Base-by-base conservation (phyloP, 2,888 invertebrate species). In the Erebia epiphron region DNA sequence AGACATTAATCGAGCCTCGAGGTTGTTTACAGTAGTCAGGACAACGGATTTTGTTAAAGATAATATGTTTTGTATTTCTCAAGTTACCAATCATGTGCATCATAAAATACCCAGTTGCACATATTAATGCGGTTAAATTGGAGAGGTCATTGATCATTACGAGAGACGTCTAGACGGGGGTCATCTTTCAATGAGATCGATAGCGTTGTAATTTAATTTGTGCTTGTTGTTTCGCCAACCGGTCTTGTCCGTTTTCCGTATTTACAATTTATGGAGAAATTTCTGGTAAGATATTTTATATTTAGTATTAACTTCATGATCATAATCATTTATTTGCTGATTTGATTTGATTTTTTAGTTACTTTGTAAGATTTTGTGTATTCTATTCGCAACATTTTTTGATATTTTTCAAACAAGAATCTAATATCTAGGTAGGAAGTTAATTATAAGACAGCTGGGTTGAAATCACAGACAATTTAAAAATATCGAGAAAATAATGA, bases 101-200 rank as follows among this genome's bases (percentile, higher is more conserved):
- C 54, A 54, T 35, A 58, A 26, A 61, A 18, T 61, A 61, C 61
- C 46, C 56, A 66, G 46, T 16, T 11, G 10, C 35, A 35, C 11
- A 26, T 67, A n/a, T n/a, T n/a, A 18, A 49, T 67, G 21, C 41
- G 10, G 57, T 26, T 4, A 46, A 67, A 26, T 58, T 58, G 4
- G n/a, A 58, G 21, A 57, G 57, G 67, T 57, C 67, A 58, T 67
- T 26, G 67, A n/a, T 58, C 67, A 57, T 5, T 49, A 21, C 54
- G 18, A 65, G n/a, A 18, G 41, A 11, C 26, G 67, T 67, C 67
- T 67, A 67, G 67, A 67, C 50, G 21, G 7, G 65, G 54, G 54
- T 60, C 61, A 68, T 68, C 58, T 61, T 60, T 18, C 62, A 67
- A 66, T 63, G 9, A 57, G 58, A 70, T 73, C 73, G 70, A 73